phyloP scores from a whole-genome alignment of 2,797 vertebrate species.

The Amphiprion clarkii region DNA sequence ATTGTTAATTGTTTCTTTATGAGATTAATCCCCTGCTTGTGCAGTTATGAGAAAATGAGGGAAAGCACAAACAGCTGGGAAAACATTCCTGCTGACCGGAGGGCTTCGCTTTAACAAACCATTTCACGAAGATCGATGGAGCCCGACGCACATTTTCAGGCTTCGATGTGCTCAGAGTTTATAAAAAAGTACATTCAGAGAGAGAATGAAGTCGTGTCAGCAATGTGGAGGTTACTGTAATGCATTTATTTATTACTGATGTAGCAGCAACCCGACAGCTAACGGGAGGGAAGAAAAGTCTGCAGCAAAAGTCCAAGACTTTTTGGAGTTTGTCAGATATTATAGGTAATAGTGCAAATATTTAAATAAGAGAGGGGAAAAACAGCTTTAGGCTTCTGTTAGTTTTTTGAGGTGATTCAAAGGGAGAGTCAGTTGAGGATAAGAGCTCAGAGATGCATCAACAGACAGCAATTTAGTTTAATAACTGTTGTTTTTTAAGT shows the following conservation, averaged over 20 bases:
- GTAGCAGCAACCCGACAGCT: background rate
- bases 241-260: conserved; percentile 25
- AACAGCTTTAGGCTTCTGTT: too few species aligned
- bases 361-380: too few species aligned
- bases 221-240: conserved; percentile 10
- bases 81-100: conserved; percentile 56
- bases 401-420: too few species aligned
- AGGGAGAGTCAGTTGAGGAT: too few species aligned
- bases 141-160: conserved; percentile 17
- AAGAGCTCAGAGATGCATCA: too few species aligned
- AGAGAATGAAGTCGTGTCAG: conserved; percentile 11
- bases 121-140: conserved; percentile 49
- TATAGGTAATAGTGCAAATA: too few species aligned
- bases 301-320: background rate
- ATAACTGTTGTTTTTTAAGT: too few species aligned
- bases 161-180: conserved; percentile 14
- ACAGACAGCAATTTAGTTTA: too few species aligned
- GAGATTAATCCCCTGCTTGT: conserved; percentile 67
- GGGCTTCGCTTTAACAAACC: conserved; percentile 39
- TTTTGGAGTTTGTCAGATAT: too few species aligned
- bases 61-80: conserved; percentile 68
- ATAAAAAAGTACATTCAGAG: conserved; percentile 7
- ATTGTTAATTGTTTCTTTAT: conserved; percentile 74
- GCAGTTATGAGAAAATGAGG: conserved; percentile 50
- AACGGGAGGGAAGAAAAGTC: background rate